A percentile compares a stretch with the other conserved stretches of the same genome.
phyloP scores from a whole-genome alignment of 2,888 invertebrate species.

The Drosophila barbarae region DNA sequence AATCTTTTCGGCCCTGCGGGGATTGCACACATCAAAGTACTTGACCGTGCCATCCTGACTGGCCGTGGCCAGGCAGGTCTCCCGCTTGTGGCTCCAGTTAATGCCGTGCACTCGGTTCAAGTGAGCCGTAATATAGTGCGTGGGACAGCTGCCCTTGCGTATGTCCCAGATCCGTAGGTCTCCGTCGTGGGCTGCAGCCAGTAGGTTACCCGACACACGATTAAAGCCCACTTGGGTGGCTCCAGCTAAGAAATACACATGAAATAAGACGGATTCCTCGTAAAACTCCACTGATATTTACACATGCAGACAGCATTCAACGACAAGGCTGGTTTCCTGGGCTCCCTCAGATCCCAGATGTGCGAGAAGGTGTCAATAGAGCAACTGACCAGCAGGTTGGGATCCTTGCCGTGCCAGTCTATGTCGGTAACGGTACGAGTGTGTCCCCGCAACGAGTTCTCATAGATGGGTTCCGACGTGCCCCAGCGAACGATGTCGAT shows the following conservation, averaged over 20 bases:
- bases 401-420: conserved; percentile 92
- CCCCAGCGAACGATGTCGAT: conserved; percentile 92
- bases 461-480: conserved; percentile 85
- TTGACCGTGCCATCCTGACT: conserved; percentile 98
- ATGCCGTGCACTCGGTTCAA: conserved; percentile 92
- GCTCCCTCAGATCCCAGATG: conserved; percentile 94
- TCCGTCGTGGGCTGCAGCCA: conserved; percentile 97
- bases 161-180: conserved; percentile 98
- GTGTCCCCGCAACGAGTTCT: conserved; percentile 88
- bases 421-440: conserved; percentile 93
- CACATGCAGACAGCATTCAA: conserved; percentile 91
- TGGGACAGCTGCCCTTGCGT: conserved; percentile 90
- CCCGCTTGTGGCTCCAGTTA: conserved; percentile 94
- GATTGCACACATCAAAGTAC: conserved; percentile 94
- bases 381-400: conserved; percentile 90
- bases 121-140: conserved; percentile 96
- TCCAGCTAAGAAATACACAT: conserved; percentile 82
- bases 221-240: conserved; percentile 98
- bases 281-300: conserved; percentile 37
- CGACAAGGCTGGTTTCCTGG: conserved; percentile 89
- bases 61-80: conserved; percentile 92
- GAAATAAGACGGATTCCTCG: neutral
- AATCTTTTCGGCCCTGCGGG: conserved; percentile 90
- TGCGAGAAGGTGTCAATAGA: conserved; percentile 96
- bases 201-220: conserved; percentile 87